These are phyloP conservation scores for Prionchulus punctatus DNA, from an alignment of 2,888 invertebrate genomes.

Conservation along the genomic window DNA sequence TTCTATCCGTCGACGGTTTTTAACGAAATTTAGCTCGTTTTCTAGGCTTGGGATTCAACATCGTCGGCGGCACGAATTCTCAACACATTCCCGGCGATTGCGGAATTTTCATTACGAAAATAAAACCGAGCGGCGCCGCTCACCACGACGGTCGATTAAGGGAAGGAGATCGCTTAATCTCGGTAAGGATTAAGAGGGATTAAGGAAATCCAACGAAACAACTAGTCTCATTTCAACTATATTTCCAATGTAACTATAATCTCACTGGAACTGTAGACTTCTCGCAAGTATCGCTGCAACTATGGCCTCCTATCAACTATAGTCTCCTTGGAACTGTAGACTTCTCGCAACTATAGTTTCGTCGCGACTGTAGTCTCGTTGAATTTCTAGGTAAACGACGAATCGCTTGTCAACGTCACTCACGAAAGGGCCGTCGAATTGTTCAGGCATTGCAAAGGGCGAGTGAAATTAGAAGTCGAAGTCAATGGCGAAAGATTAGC, in stretches of 20 bases:
- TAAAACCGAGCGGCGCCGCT: slow-evolving; percentile 35
- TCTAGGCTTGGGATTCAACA: slow-evolving; percentile 38
- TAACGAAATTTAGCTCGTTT: background rate
- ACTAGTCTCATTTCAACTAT: too few species aligned
- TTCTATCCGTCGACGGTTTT: too few species aligned
- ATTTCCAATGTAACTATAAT: too few species aligned
- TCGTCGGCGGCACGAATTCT: slow-evolving; percentile 35
- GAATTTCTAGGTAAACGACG: slow-evolving; percentile 29
- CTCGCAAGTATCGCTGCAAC: too few species aligned
- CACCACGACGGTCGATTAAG: slow-evolving; percentile 31
- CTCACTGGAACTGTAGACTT: too few species aligned
- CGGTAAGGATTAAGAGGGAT: slow-evolving; percentile 5
- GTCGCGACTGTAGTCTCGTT: background rate
- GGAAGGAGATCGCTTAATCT: slow-evolving; percentile 28
- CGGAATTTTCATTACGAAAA: slow-evolving; percentile 36
- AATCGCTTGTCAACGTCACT: slow-evolving; percentile 23
- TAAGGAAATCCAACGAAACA: background rate
- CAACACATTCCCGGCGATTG: slow-evolving; percentile 33
- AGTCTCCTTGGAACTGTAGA: too few species aligned
- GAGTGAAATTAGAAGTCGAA: slow-evolving; percentile 28
- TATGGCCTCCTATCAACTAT: too few species aligned
- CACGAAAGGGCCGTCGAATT: slow-evolving; percentile 31
- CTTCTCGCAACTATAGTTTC: too few species aligned
- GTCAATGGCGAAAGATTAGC: slow-evolving; percentile 25
- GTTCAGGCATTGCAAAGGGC: slow-evolving; percentile 29